These are phyloP conservation scores for Chromis chromis DNA, from an alignment of 2,797 vertebrate genomes.

Conservation along the genomic window DNA sequence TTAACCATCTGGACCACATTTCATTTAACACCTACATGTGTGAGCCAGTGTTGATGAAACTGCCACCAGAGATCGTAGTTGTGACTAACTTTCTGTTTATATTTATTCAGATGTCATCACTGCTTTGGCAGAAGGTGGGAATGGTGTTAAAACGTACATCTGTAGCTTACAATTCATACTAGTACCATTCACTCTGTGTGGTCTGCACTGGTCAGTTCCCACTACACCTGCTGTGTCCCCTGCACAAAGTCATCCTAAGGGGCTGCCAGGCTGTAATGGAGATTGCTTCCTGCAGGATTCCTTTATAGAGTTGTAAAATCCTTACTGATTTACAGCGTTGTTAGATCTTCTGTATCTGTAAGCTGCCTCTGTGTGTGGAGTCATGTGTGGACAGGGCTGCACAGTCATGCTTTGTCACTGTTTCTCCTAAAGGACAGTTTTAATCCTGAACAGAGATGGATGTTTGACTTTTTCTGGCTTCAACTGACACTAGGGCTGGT, in stretches of 20 bases:
- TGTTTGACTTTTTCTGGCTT: slow-evolving; percentile 29
- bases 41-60: background rate
- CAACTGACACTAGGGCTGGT: too few species aligned
- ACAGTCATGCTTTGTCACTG: slow-evolving; percentile 49
- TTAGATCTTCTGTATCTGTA: slow-evolving; percentile 49
- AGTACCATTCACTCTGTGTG: background rate
- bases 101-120: background rate
- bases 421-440: slow-evolving; percentile 32
- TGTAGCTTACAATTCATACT: background rate
- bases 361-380: slow-evolving; percentile 24
- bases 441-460: slow-evolving; percentile 14
- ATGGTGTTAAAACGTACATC: slow-evolving; percentile 20
- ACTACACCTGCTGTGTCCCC: slow-evolving; percentile 27
- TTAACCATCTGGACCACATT: background rate
- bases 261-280: slow-evolving; percentile 61
- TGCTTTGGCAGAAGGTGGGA: background rate
- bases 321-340: slow-evolving; percentile 67
- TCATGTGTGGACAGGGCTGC: slow-evolving; percentile 25
- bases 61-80: background rate
- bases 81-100: slow-evolving; percentile 21
- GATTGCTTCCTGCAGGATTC: slow-evolving; percentile 64
- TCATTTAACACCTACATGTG: slow-evolving; percentile 11
- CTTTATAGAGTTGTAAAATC: slow-evolving; percentile 77
- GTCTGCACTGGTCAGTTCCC: background rate
- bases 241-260: slow-evolving; percentile 63